Evolutionary conservation across 2,888 invertebrate genomes (phyloP), one percentile per base, ranked within the genome.

Genomic region (Agrotis exclamationis): DNA sequence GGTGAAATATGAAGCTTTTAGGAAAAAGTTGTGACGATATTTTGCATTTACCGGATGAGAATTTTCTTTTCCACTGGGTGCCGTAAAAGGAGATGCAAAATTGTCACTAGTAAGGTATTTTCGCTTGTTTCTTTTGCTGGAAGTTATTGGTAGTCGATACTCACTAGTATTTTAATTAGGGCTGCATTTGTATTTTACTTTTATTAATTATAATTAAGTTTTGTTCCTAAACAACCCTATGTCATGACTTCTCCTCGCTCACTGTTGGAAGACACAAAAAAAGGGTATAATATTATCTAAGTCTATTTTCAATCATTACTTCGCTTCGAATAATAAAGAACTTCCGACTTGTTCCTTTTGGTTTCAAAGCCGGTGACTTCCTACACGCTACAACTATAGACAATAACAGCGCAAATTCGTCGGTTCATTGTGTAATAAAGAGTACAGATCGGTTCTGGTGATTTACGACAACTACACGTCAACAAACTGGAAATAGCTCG

Each of bases 401-500:
- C 54, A 57, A 51, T 58, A 63, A 50, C 53, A 58, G 24, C 33
- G 22, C 59, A 63, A 51, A 64, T 67, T 58, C 47, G 47, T 64
- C 50, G 18, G 63, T 57, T 56, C 57, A 66, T 74, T 78, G 79
- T 73, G 66, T 60, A 73, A 69, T 78, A 71, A 62, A 64, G 28
- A 24, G 62, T 33, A 76, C 65, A 78, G 77, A 78, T 78, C 82
- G 70, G 77, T 58, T 50, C 59, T 58, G 59, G 51, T 64, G 62
- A 78, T 65, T 81, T 81, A 78, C 75, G 60, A 69, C 69, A 48
- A 50, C 28, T 81, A 81, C 64, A 70, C 64, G 81, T 81, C 82
- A 81, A 78, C 82, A 65, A 65, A 78, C 77, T 76, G 53, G 58
- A 70, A 81, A 78, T 78, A 81, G 63, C 62, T 81, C 54, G 82